Base-by-base conservation (phyloP, 92 coral and sea anemone species). In the Epizoanthus ramosus region DNA sequence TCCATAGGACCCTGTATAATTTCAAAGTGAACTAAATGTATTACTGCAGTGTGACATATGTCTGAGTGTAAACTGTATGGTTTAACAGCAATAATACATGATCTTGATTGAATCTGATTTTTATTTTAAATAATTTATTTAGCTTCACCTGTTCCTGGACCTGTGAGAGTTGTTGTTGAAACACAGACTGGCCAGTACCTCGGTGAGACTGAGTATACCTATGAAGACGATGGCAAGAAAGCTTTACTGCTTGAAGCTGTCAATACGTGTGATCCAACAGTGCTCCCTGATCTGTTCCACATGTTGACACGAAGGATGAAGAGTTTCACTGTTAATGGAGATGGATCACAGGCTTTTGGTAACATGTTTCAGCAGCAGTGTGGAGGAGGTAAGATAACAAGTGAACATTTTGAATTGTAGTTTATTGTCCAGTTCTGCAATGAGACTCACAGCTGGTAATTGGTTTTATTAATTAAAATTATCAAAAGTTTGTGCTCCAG, bases 71-170 rank as follows among this genome's bases (percentile, higher is more conserved):
- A n/a, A n/a, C n/a, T n/a, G n/a, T 28, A 28, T 28, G 31, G 31
- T 28, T 28, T 28, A 28, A 28, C 31, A 28, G 31, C 31, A 28
- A 28, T 28, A 28, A 28, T 28, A 28, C 0, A 28, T 28, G 31
- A 28, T 28, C 31, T n/a, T n/a, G 2, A 28, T 28, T 28, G 31
- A 28, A 28, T 28, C 31, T 28, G 8, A 41, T 41, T 41, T 41
- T 41, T 41, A 6, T 4, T 43, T 41, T 41, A 4, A 8, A 43
- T 43, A 6, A 14, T 45, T 71, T 45, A 41, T 24, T 59, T 37
- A 75, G 81, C 56, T 6, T 59, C 81, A n/a, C 37, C 69, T 54
- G 69, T 58, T 37, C 81, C 81, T 19, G 68, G 68, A 59, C 21
- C 13, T 19, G 81, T 57, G 5, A 58, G 57, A 19, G 81, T 75